Percentiles rank a stretch among this genome's conserved stretches.
These are phyloP conservation scores for Ciconia boyciana DNA, from an alignment of 2,113 vertebrate genomes.

Conservation along the genomic window DNA sequence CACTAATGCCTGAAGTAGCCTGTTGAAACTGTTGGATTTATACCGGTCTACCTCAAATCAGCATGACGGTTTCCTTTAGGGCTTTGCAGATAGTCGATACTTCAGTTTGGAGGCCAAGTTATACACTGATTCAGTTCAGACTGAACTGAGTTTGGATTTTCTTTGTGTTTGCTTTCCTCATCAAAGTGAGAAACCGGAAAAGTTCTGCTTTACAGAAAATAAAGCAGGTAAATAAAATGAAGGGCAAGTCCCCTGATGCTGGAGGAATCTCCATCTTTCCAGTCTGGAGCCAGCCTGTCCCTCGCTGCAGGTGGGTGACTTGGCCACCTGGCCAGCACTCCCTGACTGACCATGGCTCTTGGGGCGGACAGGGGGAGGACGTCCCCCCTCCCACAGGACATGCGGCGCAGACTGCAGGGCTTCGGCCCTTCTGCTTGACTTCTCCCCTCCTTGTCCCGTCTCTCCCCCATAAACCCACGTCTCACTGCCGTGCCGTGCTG, in stretches of 20 bases:
- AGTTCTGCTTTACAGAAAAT: not conserved
- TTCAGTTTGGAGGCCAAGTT: not conserved
- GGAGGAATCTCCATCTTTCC: not conserved
- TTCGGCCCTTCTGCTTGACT: not conserved
- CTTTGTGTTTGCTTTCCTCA: not conserved
- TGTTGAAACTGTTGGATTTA: not conserved
- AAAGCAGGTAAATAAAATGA: not conserved
- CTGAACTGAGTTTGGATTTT: not conserved
- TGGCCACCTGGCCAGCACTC: not conserved
- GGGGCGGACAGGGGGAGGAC: not conserved
- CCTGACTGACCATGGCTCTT: fast-evolving
- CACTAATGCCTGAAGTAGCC: not conserved
- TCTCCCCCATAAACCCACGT: fast-evolving
- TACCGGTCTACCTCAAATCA: not conserved
- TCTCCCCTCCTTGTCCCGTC: not conserved
- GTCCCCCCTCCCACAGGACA: not conserved
- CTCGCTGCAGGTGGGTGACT: not conserved
- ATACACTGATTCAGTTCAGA: not conserved
- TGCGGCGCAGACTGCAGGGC: fast-evolving
- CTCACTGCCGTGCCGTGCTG: fast-evolving
- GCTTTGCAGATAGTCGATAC: not conserved
- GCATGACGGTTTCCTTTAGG: not conserved
- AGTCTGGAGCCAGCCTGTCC: not conserved
- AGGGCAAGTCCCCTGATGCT: not conserved
- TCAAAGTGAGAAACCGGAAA: not conserved